Percentiles rank a stretch among this genome's conserved stretches.
Conservation (phyloP, 2,888 invertebrate species). For the Catocala nupta region DNA sequence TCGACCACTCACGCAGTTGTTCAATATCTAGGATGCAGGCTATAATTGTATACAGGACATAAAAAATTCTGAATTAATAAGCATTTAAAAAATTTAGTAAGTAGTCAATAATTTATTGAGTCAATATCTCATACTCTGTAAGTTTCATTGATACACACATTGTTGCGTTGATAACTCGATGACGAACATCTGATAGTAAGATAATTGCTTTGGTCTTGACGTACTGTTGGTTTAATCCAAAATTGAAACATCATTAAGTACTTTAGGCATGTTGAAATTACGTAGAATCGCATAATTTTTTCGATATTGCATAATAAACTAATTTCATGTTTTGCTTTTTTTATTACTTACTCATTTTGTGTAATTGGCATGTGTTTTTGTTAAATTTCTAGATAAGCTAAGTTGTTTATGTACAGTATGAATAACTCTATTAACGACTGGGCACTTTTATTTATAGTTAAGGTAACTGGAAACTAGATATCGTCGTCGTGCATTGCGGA, state of each 20-base stretch:
- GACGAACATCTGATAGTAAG: too few relatives aligned
- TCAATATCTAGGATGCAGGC: too few relatives aligned
- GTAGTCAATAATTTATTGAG: too few relatives aligned
- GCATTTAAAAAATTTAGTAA: too few relatives aligned
- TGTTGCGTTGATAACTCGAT: too few relatives aligned
- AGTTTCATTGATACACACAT: too few relatives aligned
- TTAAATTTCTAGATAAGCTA: conserved; percentile 14
- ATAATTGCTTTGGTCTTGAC: background rate
- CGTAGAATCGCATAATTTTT: background rate
- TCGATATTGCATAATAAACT: conserved; percentile 3
- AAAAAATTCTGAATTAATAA: too few relatives aligned
- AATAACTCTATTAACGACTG: background rate
- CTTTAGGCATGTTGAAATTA: background rate
- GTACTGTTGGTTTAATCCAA: background rate
- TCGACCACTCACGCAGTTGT: too few relatives aligned
- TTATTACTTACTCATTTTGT: conserved; percentile 12
- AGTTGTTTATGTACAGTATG: conserved; percentile 4
- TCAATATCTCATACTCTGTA: too few relatives aligned
- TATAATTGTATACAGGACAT: too few relatives aligned
- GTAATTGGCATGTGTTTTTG: conserved; percentile 14
- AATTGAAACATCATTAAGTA: background rate
- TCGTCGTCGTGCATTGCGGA: background rate
- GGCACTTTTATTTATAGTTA: conserved; percentile 1
- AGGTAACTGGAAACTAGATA: conserved; percentile 2
- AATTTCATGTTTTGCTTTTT: conserved; percentile 9